Conservation (phyloP, 2,797 vertebrate genomes). For the Coreius guichenoti region DNA sequence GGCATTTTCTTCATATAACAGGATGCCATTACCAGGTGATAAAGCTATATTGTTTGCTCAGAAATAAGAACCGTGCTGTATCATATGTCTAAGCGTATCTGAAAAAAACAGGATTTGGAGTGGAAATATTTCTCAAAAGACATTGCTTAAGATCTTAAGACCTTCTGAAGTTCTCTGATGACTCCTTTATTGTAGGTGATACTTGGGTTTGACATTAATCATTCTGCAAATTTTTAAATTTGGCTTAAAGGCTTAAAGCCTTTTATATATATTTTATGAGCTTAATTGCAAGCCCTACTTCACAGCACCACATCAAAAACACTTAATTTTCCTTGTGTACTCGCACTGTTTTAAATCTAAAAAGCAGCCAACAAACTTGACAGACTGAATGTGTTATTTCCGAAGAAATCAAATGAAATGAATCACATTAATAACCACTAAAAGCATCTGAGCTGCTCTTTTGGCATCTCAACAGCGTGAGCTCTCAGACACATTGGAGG, state of each 20-base stretch:
- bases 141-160: slow-evolving; percentile 17
- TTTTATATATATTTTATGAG: too few species aligned
- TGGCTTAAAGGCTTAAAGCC: too few species aligned
- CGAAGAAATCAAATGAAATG: not conserved
- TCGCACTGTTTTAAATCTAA: slow-evolving; percentile 15
- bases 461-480: slow-evolving; percentile 4
- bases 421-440: slow-evolving; percentile 16
- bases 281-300: slow-evolving; percentile 2
- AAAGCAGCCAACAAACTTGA: not conserved
- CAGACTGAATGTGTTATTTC: slow-evolving; percentile 3
- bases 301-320: slow-evolving; percentile 14
- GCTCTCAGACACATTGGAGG: slow-evolving; percentile 15
- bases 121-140: slow-evolving; percentile 21
- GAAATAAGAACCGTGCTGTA: slow-evolving; percentile 22
- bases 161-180: not conserved
- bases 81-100: slow-evolving; percentile 10
- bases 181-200: not conserved
- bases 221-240: not conserved
- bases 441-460: slow-evolving; percentile 14
- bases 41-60: slow-evolving; percentile 20
- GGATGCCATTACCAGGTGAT: slow-evolving; percentile 15
- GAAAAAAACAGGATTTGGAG: not conserved
- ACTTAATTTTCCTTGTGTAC: not conserved
- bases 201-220: not conserved
- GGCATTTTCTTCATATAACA: slow-evolving; percentile 14